Percentiles rank a stretch among this genome's conserved stretches.
Conservation (phyloP, 1,140 invertebrate species). For the Halyomorpha halys region DNA sequence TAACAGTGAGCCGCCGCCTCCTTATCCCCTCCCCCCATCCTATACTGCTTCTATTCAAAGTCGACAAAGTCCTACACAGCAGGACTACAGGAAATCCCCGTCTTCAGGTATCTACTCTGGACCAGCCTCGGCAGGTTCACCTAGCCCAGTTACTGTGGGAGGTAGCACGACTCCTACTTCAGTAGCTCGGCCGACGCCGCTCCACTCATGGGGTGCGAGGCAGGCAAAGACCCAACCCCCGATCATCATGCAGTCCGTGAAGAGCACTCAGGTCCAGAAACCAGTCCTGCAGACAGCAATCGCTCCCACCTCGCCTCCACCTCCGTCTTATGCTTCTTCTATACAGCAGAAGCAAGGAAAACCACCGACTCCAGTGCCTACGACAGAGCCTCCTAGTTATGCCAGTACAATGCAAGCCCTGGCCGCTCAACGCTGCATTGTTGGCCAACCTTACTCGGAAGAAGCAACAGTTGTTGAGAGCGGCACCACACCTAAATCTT, state of each 20-base stretch:
- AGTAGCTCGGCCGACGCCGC: slow-evolving; percentile 60
- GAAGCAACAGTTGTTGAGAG: slow-evolving; percentile 15
- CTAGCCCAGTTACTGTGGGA: slow-evolving; percentile 63
- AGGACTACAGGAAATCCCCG: slow-evolving; percentile 64
- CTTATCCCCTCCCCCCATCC: slow-evolving; percentile 69
- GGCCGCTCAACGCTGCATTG: slow-evolving; percentile 44
- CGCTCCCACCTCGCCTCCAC: slow-evolving; percentile 63
- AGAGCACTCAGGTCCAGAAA: slow-evolving; percentile 88
- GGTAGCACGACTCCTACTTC: slow-evolving; percentile 45
- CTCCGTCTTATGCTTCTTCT: slow-evolving; percentile 63
- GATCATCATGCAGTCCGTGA: slow-evolving; percentile 92
- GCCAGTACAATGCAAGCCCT: slow-evolving; percentile 82
- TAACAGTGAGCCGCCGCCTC: slow-evolving; percentile 43
- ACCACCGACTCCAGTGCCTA: slow-evolving; percentile 53
- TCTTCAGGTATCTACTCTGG: slow-evolving; percentile 72
- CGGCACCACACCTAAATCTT: slow-evolving; percentile 32
- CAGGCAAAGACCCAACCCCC: slow-evolving; percentile 78
- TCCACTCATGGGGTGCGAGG: slow-evolving; percentile 60
- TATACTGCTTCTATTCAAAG: slow-evolving; percentile 77
- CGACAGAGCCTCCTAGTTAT: slow-evolving; percentile 83
- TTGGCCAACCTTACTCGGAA: not conserved
- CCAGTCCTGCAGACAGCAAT: slow-evolving; percentile 87
- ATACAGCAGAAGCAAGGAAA: slow-evolving; percentile 59
- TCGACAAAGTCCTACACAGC: slow-evolving; percentile 70
- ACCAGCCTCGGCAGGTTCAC: slow-evolving; percentile 65